phyloP scores from a whole-genome alignment of 2,888 invertebrate species.

The Nebria brevicollis region DNA sequence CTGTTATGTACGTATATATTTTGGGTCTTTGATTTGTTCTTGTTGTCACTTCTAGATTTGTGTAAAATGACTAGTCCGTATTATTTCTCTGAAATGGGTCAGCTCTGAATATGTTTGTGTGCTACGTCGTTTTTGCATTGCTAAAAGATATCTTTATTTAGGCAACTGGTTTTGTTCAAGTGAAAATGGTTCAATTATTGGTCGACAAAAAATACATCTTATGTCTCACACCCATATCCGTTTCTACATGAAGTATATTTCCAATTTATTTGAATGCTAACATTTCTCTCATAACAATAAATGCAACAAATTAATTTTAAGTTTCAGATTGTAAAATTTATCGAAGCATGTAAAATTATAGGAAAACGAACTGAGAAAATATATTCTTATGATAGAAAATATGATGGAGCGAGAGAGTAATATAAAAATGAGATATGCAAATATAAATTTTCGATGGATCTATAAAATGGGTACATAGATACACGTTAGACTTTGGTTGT shows the following conservation, averaged over 20 bases:
- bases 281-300: too few species aligned
- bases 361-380: background rate
- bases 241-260: background rate
- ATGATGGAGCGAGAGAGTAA: background rate
- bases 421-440: background rate
- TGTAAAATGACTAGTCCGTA: background rate
- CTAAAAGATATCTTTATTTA: conserved; percentile 36
- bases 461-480: background rate
- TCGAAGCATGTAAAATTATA: background rate
- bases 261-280: too few species aligned
- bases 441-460: background rate
- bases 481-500: background rate
- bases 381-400: background rate
- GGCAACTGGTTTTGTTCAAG: conserved; percentile 33
- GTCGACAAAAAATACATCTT: conserved; percentile 17
- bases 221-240: background rate
- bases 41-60: conserved; percentile 38
- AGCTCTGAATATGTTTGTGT: conserved; percentile 30
- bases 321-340: too few species aligned
- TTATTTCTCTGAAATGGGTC: conserved; percentile 33
- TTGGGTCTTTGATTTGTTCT: conserved; percentile 45
- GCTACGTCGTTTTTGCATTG: conserved; percentile 36
- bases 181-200: conserved; percentile 31
- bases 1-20: conserved; percentile 37
- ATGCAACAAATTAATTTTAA: too few species aligned